phyloP scores from a whole-genome alignment of 2,888 invertebrate species.

The Platycnemis pennipes region DNA sequence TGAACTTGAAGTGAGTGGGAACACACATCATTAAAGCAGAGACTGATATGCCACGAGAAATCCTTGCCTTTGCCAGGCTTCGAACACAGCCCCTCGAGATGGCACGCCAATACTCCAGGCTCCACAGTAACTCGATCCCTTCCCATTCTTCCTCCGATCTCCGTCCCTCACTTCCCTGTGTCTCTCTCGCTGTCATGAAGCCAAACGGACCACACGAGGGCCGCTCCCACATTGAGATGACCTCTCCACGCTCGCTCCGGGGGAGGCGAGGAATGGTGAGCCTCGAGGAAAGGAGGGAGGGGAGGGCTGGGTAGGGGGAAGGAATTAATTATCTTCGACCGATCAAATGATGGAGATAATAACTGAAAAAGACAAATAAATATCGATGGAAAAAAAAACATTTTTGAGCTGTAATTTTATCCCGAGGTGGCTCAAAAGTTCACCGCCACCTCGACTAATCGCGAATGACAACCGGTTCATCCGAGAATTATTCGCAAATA shows the following conservation, averaged over 20 bases:
- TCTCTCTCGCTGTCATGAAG: constrained; percentile 32
- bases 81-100: too few relatives aligned
- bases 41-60: too few relatives aligned
- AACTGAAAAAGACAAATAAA: background rate
- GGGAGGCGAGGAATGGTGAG: background rate
- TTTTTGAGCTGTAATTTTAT: background rate
- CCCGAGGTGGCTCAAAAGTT: background rate
- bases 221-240: background rate
- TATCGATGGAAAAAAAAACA: background rate
- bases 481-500: background rate
- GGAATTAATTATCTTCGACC: background rate
- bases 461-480: background rate
- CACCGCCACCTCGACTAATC: background rate
- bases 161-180: constrained; percentile 60
- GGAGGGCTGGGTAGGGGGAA: background rate
- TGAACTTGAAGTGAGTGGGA: too few relatives aligned
- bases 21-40: too few relatives aligned
- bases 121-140: constrained; percentile 33
- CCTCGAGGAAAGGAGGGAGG: background rate
- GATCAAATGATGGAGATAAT: background rate
- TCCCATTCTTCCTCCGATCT: background rate
- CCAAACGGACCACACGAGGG: background rate
- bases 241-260: background rate
- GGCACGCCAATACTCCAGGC: too few relatives aligned
- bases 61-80: too few relatives aligned